A percentile compares a stretch with the other conserved stretches of the same genome.
Evolutionary conservation across 2,888 invertebrate genomes (phyloP).

Genomic region (Sinohyriopsis cumingii): DNA sequence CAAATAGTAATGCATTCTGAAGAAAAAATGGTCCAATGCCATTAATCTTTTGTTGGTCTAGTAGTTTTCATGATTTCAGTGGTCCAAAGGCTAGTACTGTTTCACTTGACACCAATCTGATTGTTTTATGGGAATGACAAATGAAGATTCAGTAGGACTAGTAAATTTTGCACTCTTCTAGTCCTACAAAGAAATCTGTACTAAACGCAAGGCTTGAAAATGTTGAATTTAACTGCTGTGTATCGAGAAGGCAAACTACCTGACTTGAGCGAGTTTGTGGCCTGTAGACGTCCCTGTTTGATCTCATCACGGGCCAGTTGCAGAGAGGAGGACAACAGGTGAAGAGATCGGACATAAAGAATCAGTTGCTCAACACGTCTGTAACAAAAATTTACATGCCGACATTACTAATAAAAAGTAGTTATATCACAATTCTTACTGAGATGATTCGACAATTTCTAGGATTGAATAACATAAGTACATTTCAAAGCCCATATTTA

Average conservation of each 20-base stretch:
- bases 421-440: neutral
- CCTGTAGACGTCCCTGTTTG: constrained; percentile 87
- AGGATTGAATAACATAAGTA: neutral
- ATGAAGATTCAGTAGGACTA: no score
- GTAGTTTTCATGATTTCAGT: no score
- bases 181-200: no score
- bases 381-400: constrained; percentile 13
- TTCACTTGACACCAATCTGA: no score
- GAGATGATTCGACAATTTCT: neutral
- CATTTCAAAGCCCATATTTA: no score
- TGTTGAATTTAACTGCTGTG: neutral
- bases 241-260: constrained; percentile 75
- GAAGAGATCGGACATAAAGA: constrained; percentile 90
- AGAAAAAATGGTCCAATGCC: no score
- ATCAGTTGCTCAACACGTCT: constrained; percentile 86
- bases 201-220: neutral
- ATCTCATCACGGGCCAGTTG: constrained; percentile 88
- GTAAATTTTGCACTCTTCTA: no score
- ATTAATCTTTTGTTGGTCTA: no score
- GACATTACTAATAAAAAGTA: no score
- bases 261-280: constrained; percentile 91
- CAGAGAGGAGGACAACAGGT: constrained; percentile 95
- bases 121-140: no score
- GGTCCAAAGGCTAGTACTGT: no score
- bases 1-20: no score